These are phyloP conservation scores for Caenorhabditis uteleia DNA, from an alignment of 2,888 invertebrate genomes.

Conservation along the genomic window DNA sequence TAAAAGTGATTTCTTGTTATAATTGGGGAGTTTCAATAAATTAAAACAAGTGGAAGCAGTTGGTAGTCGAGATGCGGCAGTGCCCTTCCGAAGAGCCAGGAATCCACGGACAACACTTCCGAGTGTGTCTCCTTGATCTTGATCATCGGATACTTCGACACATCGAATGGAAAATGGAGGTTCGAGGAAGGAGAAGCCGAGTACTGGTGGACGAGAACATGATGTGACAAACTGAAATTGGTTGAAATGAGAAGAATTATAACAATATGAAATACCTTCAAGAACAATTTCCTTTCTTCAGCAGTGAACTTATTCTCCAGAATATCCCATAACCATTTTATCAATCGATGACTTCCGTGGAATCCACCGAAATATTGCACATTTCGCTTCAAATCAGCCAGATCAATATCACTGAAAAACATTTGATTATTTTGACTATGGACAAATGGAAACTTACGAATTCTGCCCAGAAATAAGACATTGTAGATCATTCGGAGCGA, in stretches of 20 bases:
- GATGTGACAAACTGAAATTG: slow-evolving; percentile 98
- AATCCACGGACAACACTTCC: slow-evolving; percentile 96
- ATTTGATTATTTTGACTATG: slow-evolving; percentile 57
- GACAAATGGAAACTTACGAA: slow-evolving; percentile 14
- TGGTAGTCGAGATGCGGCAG: slow-evolving; percentile 76
- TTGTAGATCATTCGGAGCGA: slow-evolving; percentile 90
- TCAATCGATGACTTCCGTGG: slow-evolving; percentile 88
- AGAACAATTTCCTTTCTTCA: slow-evolving; percentile 88
- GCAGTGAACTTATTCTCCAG: slow-evolving; percentile 91
- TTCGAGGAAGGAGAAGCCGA: slow-evolving; percentile 93
- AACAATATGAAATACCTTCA: slow-evolving; percentile 75
- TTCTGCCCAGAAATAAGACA: slow-evolving; percentile 82
- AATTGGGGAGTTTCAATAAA: slow-evolving; percentile 94
- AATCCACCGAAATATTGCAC: slow-evolving; percentile 99
- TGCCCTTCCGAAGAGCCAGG: slow-evolving; percentile 92
- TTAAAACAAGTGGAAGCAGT: slow-evolving; percentile 96
- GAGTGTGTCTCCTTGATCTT: slow-evolving; percentile 76
- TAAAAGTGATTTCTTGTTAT: slow-evolving; percentile 91
- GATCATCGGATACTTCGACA: slow-evolving; percentile 96
- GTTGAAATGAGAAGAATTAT: background rate
- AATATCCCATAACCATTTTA: slow-evolving; percentile 98
- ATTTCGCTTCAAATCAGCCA: slow-evolving; percentile 85
- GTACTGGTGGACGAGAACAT: slow-evolving; percentile 91
- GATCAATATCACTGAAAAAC: slow-evolving; percentile 84
- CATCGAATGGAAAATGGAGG: slow-evolving; percentile 97